Evolutionary conservation across 2,113 vertebrate genomes (phyloP), one percentile per base, ranked within the genome.

Genomic region (Capra hircus): DNA sequence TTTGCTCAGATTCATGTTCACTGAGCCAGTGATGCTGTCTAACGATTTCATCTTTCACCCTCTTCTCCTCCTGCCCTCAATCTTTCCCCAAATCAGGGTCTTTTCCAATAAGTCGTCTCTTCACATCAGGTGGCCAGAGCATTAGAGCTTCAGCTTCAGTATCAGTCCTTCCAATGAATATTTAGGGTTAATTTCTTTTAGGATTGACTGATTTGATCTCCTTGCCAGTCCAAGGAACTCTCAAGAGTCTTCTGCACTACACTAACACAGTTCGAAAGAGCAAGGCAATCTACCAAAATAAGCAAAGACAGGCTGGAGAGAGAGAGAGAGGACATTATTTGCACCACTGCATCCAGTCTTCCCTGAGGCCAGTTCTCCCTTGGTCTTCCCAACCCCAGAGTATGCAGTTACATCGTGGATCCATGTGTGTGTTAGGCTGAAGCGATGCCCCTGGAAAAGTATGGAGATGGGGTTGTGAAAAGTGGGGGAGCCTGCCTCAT

Each of bases 401-500:
- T 19, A 15, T 5, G 36, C 50, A 53, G 2, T 5, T n/a, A 53
- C 33, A n/a, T 11, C 12, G 14, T 40, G n/a, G 4, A 30, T 33
- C 62, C 14, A 19, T 6, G 2, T 6, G 0, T 2, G 0, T 28
- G 15, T 85, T 88, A 25, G 11, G 53, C 27, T 43, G 25, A 83
- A 78, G 36, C 43, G 1, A 12, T 19, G 23, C 3, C 55, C 19
- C 67, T 57, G 30, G 14, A 67, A 33, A 15, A 62, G 40, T 43
- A n/a, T 19, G 15, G 15, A 1, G 16, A 30, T 14, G 25, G 43
- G 33, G 48, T 4, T 64, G 5, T 23, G 21, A 90, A 48, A 71
- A 33, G 10, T 21, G 28, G 2, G 4, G 16, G 14, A 50, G 25
- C 2, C 57, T 48, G 5, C 7, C 25, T 11, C 43, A 5, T 1